Evolutionary conservation across 1,140 invertebrate species (phyloP).

Genomic region (Sarcophaga peregrina): DNA sequence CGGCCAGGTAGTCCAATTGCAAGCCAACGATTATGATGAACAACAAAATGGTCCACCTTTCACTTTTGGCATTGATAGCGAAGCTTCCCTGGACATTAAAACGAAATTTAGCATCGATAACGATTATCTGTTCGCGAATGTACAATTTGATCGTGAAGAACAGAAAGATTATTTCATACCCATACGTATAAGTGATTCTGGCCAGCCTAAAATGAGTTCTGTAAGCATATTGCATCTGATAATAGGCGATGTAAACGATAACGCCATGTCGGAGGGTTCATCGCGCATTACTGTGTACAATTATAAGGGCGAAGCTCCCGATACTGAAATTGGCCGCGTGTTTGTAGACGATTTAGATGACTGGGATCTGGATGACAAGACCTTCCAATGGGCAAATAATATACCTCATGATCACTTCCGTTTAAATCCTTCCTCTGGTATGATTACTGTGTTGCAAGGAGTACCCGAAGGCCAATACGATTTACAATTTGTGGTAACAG

Average conservation of each 20-base stretch:
- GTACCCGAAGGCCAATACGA: constrained; percentile 76
- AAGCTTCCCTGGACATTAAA: constrained; percentile 75
- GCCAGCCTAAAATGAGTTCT: constrained; percentile 76
- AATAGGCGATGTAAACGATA: constrained; percentile 93
- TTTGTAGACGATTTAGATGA: constrained; percentile 93
- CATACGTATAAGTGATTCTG: constrained; percentile 87
- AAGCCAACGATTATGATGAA: constrained; percentile 84
- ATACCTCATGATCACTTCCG: constrained; percentile 72
- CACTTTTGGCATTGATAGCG: constrained; percentile 76
- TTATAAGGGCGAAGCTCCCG: constrained; percentile 81
- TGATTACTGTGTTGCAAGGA: constrained; percentile 83
- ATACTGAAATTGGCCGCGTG: constrained; percentile 88
- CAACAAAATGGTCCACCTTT: constrained; percentile 86
- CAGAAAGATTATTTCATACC: constrained; percentile 88
- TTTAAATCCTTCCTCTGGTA: constrained; percentile 79
- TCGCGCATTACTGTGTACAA: constrained; percentile 93
- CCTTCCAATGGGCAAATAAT: constrained; percentile 75
- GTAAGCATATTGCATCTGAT: constrained; percentile 84
- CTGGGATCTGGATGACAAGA: constrained; percentile 91
- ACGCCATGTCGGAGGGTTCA: constrained; percentile 81
- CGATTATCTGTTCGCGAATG: constrained; percentile 71
- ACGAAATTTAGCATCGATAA: constrained; percentile 77
- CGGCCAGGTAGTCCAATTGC: constrained; percentile 76
- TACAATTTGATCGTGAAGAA: constrained; percentile 88
- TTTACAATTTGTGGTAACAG: constrained; percentile 78